These are phyloP conservation scores for Drosophila atroscutellata DNA, from an alignment of 2,888 invertebrate genomes.

Conservation along the genomic window DNA sequence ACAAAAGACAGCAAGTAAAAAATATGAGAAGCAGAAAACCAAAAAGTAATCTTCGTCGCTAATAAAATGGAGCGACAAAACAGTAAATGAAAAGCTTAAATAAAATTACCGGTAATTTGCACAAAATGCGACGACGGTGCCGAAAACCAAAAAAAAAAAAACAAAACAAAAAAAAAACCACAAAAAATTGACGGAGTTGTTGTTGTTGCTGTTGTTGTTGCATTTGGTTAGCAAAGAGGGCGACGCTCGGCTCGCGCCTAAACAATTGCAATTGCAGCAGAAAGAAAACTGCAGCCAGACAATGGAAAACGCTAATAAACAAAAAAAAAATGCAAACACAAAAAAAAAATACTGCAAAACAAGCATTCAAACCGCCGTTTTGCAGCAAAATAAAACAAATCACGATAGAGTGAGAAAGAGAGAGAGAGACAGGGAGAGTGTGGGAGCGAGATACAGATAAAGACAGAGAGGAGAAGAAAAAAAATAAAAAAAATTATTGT, in stretches of 20 bases:
- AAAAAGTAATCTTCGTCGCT: slow-evolving; percentile 40
- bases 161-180: slow-evolving; percentile 36
- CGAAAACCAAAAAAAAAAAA: slow-evolving; percentile 40
- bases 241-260: slow-evolving; percentile 54
- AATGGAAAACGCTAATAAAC: slow-evolving; percentile 71
- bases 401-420: slow-evolving; percentile 7
- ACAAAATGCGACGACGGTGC: slow-evolving; percentile 56
- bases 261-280: slow-evolving; percentile 59
- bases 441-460: slow-evolving; percentile 7
- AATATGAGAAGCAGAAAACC: slow-evolving; percentile 61
- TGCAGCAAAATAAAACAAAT: slow-evolving; percentile 46
- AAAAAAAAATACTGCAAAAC: slow-evolving; percentile 25
- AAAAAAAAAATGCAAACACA: slow-evolving; percentile 7
- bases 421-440: not conserved
- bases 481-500: slow-evolving; percentile 66
- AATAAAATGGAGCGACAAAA: slow-evolving; percentile 73
- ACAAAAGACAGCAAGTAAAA: slow-evolving; percentile 58
- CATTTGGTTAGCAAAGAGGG: slow-evolving; percentile 42
- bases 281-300: slow-evolving; percentile 70
- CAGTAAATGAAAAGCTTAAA: slow-evolving; percentile 73
- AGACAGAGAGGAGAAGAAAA: slow-evolving; percentile 22
- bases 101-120: slow-evolving; percentile 71
- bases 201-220: slow-evolving; percentile 9
- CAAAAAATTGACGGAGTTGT: slow-evolving; percentile 46
- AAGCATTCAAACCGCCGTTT: slow-evolving; percentile 39